A percentile compares a stretch with the other conserved stretches of the same genome.
Evolutionary conservation across 2,888 invertebrate genomes (phyloP).

Genomic region (Hyposoter didymator): DNA sequence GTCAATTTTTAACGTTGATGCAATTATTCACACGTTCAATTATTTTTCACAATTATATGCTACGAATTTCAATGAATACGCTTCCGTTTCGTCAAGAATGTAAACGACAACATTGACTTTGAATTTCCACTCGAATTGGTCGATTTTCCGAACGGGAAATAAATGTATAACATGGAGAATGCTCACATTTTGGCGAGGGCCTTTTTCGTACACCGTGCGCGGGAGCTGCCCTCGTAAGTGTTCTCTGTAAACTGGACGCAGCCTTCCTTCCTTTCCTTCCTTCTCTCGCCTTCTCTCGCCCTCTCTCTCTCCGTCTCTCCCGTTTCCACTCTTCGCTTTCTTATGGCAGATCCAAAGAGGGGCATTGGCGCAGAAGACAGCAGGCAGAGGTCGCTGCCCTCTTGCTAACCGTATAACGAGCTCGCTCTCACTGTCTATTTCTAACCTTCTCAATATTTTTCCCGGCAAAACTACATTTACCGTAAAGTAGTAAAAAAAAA

Average conservation of each 20-base stretch:
- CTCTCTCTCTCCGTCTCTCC: conserved; percentile 18
- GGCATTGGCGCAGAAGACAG: conserved; percentile 58
- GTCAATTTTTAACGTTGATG: not conserved
- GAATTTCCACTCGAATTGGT: not conserved
- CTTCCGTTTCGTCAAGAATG: not conserved
- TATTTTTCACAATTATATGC: not conserved
- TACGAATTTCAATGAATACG: not conserved
- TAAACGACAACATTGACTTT: too few species aligned
- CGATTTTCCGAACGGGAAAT: not conserved
- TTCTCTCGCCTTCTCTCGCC: not conserved
- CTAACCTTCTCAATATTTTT: conserved; percentile 31
- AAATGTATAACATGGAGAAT: not conserved
- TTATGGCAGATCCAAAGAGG: conserved; percentile 44
- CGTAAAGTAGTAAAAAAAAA: not conserved
- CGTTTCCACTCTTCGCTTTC: conserved; percentile 16
- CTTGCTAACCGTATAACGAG: conserved; percentile 54
- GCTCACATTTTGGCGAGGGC: not conserved
- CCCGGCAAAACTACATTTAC: not conserved
- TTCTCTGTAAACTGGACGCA: conserved; percentile 33
- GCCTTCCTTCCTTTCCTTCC: conserved; percentile 24
- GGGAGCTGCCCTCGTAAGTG: conserved; percentile 45
- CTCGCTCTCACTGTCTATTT: conserved; percentile 39
- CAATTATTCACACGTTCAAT: not conserved
- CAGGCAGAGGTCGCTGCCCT: conserved; percentile 60
- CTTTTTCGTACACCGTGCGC: conserved; percentile 20